A percentile compares a stretch with the other conserved stretches of the same genome.
phyloP scores from a whole-genome alignment of 2,888 invertebrate genomes.

The Phlogophora meticulosa region DNA sequence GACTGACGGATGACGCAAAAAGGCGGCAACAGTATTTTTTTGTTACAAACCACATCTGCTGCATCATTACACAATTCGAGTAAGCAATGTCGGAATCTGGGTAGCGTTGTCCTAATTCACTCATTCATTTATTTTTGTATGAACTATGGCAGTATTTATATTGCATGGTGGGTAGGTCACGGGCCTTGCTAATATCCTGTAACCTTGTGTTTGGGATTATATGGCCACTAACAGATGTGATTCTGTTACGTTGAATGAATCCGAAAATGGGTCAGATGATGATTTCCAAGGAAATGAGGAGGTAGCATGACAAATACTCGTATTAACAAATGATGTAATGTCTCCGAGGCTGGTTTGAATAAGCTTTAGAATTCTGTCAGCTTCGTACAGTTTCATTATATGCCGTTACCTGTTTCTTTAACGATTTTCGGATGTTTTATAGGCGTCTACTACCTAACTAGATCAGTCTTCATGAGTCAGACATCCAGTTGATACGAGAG shows the following conservation, averaged over 20 bases:
- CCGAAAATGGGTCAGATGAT: conserved; percentile 24
- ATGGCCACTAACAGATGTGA: conserved; percentile 46
- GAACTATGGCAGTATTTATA: conserved; percentile 36
- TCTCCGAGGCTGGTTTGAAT: conserved; percentile 4
- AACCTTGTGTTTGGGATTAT: conserved; percentile 57
- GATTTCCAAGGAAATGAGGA: conserved; percentile 24
- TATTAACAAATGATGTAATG: conserved; percentile 11
- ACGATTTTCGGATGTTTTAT: conserved; percentile 34
- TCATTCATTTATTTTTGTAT: conserved; percentile 41
- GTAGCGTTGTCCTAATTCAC: conserved; percentile 66
- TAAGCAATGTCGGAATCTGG: conserved; percentile 59
- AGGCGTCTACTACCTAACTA: conserved; percentile 25
- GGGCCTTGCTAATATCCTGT: conserved; percentile 70
- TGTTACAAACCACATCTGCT: conserved; percentile 70
- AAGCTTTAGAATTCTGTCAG: conserved; percentile 23
- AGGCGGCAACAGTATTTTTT: conserved; percentile 54
- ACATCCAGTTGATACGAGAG: conserved; percentile 4
- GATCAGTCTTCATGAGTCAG: conserved; percentile 21
- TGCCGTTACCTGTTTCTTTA: conserved; percentile 29
- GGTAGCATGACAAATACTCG: conserved; percentile 1
- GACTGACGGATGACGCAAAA: conserved; percentile 52
- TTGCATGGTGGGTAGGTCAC: conserved; percentile 43
- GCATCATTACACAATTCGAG: conserved; percentile 66
- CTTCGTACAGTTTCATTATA: conserved; percentile 29
- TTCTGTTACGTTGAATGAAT: conserved; percentile 40